Base-by-base conservation (phyloP, 1,140 invertebrate species). In the Megalonaias nervosa region DNA sequence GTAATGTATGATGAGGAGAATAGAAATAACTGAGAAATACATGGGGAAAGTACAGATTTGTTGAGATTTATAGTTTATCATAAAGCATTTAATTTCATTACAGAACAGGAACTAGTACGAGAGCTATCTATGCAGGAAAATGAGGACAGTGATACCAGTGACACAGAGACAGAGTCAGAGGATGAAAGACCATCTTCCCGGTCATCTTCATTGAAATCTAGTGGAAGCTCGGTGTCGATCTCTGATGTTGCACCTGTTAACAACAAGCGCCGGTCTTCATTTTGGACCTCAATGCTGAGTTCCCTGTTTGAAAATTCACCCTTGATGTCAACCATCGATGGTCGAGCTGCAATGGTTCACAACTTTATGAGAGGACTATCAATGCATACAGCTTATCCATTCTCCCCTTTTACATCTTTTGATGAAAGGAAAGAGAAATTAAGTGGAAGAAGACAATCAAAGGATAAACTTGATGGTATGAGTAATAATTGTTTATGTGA, bases 301-400 rank as follows among this genome's bases (percentile, higher is more conserved):
- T 80, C 74, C 2, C 21, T 86, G 59, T 78, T 85, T 68, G 82
- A 84, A 31, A 77, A 64, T 17, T 71, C 75, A 66, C 74, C 78
- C 19, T 71, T 82, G 59, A 67, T 84, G 67, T 81, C 85, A 71
- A 84, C 80, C n/a, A 87, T 86, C 11, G 86, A 87, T 55, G 90
- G 91, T 14, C 81, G 92, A 71, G 92, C 92, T 48, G 92, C 91
- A 17, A 86, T 90, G 60, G 89, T 92, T n/a, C 89, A 91, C 74
- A 92, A 91, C 81, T 92, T 91, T 61, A 88, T 92, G 82, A 80
- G 91, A 73, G 91, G 91, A 2, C 81, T 92, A 26, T 87, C 88
- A 9, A 79, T 92, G 31, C 79, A 86, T n/a, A 85, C 89, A 23
- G 86, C 88, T 23, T 91, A 89, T 80, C 90, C 91, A 21, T 86